Base-by-base conservation (phyloP, 37 sponge, comb jelly and placozoan genomes). In the Oscarella lobularis region DNA sequence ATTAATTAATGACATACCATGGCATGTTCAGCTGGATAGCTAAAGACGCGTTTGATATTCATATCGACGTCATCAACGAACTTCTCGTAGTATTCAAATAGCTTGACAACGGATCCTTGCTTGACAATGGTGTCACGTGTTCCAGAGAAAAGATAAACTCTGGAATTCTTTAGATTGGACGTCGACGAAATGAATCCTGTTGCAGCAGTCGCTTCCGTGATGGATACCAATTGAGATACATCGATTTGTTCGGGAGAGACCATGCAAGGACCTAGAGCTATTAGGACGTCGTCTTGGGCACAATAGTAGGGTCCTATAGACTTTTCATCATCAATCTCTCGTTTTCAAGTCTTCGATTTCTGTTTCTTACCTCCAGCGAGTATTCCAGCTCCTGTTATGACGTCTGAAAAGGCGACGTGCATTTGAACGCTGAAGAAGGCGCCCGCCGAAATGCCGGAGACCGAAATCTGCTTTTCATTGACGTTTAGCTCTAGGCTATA, bases 361-460 rank as follows among this genome's bases (percentile, higher is more conserved):
- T 27, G 60, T 48, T 48, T 9, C 60, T 68, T n/a, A 68, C 92
- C 92, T 69, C 88, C 92, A 36, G 92, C 92, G 1, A 87, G 40
- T 31, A 85, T 77, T 34, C 88, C 92, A 38, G 81, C 88, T 38
- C 88, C 88, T 65, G 73, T 85, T 38, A 91, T 81, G 38, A 71
- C 67, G 29, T 35, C 66, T 0, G 92, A 91, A 67, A 80, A 91
- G 54, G 88, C 83, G 40, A 91, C 83, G 38, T 91, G 92, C 40
- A 83, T 87, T 73, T 91, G 92, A 9, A 91, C 88, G 2, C 88
- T 81, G 70, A 91, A 87, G 74, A 39, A 91, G 1, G 37, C 92
- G 27, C 92, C 92, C 3, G 92, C 85, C 2, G 92, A 91, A 3
- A 91, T 68, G 0, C 92, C 92, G 35, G 92, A 91, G 34, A 91